Conservation (phyloP, 2,888 invertebrate genomes). For the Eupeodes latifasciatus region DNA sequence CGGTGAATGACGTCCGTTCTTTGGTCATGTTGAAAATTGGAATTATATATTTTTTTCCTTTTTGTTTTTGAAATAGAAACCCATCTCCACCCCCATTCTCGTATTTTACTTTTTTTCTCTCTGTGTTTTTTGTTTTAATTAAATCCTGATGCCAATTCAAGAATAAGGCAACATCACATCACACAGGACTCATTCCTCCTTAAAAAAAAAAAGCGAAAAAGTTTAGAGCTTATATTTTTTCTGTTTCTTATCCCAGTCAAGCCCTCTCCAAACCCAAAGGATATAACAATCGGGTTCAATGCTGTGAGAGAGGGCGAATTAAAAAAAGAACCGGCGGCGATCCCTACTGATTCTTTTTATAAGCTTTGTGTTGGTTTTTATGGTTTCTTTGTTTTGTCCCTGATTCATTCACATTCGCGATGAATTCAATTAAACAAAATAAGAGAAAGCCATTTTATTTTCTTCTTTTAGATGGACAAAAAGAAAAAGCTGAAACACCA, state of each 20-base stretch:
- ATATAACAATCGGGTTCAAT: slow-evolving; percentile 71
- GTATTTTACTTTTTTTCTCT: background rate
- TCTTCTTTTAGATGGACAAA: slow-evolving; percentile 63
- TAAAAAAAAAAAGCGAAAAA: slow-evolving; percentile 55
- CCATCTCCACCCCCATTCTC: background rate
- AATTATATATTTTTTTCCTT: slow-evolving; percentile 16
- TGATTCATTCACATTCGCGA: slow-evolving; percentile 68
- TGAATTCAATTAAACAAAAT: slow-evolving; percentile 76
- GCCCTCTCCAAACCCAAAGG: slow-evolving; percentile 2
- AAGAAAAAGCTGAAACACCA: slow-evolving; percentile 29
- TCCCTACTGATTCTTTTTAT: background rate
- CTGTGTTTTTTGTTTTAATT: slow-evolving; percentile 64
- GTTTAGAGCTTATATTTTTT: slow-evolving; percentile 74
- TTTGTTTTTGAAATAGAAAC: background rate
- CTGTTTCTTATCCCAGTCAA: background rate
- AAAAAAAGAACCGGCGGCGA: slow-evolving; percentile 14
- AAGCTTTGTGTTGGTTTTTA: slow-evolving; percentile 57
- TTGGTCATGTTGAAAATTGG: slow-evolving; percentile 19
- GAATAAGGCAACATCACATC: slow-evolving; percentile 5
- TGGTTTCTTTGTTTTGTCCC: slow-evolving; percentile 67
- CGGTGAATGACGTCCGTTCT: background rate
- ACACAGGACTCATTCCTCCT: slow-evolving; percentile 32
- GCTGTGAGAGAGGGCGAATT: slow-evolving; percentile 23
- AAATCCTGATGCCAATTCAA: slow-evolving; percentile 52
- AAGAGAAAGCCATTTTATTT: slow-evolving; percentile 64